Evolutionary conservation across 2,888 invertebrate species (phyloP).

Genomic region (Vandiemenella viatica): DNA sequence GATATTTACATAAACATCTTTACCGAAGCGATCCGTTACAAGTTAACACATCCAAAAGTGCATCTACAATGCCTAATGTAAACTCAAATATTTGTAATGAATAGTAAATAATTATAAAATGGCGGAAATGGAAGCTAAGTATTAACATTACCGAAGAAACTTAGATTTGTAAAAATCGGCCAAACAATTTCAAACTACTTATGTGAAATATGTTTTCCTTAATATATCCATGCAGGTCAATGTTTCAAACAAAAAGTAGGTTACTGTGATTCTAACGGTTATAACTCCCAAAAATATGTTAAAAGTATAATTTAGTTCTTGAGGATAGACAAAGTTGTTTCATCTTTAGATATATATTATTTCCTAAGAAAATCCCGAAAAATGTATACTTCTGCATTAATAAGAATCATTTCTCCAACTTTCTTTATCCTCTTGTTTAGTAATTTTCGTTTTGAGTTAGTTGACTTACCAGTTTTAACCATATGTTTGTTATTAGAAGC

Average conservation of each 20-base stretch:
- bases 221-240: neutral
- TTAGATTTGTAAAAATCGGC: no score
- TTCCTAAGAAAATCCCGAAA: no score
- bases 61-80: neutral
- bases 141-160: neutral
- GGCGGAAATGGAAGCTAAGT: neutral
- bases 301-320: conserved; percentile 12
- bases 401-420: conserved; percentile 12
- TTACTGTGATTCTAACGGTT: neutral
- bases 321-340: conserved; percentile 16
- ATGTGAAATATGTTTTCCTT: no score
- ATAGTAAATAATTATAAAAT: neutral
- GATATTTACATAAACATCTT: no score
- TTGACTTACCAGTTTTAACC: conserved; percentile 84
- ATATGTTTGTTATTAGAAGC: conserved; percentile 89
- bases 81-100: neutral
- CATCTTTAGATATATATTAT: neutral
- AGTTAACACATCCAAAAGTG: neutral
- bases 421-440: conserved; percentile 16
- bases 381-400: no score
- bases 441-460: conserved; percentile 16
- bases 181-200: no score
- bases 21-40: neutral
- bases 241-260: neutral
- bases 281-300: conserved; percentile 9